These are phyloP conservation scores for Mythimna impura DNA, from an alignment of 2,888 invertebrate species.

Conservation along the genomic window DNA sequence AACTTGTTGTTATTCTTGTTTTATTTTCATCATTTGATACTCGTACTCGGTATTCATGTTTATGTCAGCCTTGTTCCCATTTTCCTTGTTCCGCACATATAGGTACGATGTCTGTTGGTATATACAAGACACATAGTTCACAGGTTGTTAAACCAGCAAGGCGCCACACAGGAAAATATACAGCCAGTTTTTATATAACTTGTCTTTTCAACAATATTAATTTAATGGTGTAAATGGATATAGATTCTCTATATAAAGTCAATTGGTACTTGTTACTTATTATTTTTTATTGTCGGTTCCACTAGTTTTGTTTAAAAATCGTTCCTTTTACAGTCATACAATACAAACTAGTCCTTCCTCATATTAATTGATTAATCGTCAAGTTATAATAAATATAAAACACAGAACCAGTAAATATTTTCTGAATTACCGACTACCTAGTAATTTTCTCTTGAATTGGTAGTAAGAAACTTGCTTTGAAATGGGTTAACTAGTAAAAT, in stretches of 20 bases:
- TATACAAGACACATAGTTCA: not conserved
- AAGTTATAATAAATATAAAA: conserved; percentile 19
- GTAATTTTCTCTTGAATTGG: conserved; percentile 5
- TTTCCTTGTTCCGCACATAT: conserved; percentile 62
- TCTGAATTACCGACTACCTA: not conserved
- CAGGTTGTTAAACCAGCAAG: conserved; percentile 29
- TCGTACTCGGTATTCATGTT: conserved; percentile 29
- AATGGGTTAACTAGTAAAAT: conserved; percentile 45
- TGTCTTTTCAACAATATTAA: conserved; percentile 2
- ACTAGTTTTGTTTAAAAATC: conserved; percentile 4
- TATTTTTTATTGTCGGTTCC: conserved; percentile 1
- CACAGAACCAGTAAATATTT: not conserved
- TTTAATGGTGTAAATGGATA: conserved; percentile 3
- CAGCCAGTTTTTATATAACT: conserved; percentile 12
- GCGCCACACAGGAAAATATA: conserved; percentile 20
- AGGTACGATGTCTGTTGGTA: conserved; percentile 14
- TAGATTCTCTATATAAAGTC: not conserved
- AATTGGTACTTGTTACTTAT: not conserved
- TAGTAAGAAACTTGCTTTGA: conserved; percentile 36
- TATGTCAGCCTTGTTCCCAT: conserved; percentile 57
- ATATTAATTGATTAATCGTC: conserved; percentile 1
- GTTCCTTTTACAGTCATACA: not conserved
- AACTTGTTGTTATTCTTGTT: conserved; percentile 33
- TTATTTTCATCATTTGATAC: conserved; percentile 54
- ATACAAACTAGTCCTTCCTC: conserved; percentile 7